A percentile compares a stretch with the other conserved stretches of the same genome.
Conservation (phyloP, 2,797 vertebrate genomes). For the Sitta carolinensis region DNA sequence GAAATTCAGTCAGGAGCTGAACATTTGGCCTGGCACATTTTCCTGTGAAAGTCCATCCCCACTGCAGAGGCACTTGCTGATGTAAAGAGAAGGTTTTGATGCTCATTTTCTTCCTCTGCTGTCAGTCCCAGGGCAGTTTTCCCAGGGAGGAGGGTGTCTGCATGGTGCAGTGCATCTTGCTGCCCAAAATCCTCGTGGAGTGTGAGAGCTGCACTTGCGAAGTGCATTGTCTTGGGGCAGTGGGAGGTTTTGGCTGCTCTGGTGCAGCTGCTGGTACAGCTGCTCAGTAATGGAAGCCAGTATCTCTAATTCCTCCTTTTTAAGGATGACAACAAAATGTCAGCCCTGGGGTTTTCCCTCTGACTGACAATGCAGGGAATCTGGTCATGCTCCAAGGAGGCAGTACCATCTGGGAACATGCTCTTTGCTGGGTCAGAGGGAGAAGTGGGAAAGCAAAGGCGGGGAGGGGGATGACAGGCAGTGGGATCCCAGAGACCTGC, state of each 20-base stretch:
- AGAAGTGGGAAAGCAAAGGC: background rate
- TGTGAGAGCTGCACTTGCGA: background rate
- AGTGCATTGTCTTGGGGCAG: background rate
- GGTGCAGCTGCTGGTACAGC: background rate
- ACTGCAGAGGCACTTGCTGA: fast-evolving
- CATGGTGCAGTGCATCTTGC: fast-evolving
- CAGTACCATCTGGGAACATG: background rate
- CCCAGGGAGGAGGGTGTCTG: background rate
- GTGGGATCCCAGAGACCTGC: background rate
- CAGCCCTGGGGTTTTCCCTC: background rate
- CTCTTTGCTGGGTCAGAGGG: background rate
- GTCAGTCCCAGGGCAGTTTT: background rate
- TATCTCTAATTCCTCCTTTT: background rate
- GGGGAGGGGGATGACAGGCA: background rate
- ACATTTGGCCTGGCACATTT: background rate
- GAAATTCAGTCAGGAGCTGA: fast-evolving
- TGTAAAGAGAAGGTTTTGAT: background rate
- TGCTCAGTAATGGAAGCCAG: background rate
- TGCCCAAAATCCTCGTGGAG: fast-evolving
- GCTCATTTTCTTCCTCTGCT: background rate
- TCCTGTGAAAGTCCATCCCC: background rate
- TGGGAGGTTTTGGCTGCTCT: background rate
- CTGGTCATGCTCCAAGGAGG: background rate
- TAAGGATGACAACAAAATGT: background rate
- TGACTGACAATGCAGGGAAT: fast-evolving